Evolutionary conservation across 1,140 invertebrate species (phyloP), one percentile per base, ranked within the genome.

Genomic region (Adelges cooleyi): DNA sequence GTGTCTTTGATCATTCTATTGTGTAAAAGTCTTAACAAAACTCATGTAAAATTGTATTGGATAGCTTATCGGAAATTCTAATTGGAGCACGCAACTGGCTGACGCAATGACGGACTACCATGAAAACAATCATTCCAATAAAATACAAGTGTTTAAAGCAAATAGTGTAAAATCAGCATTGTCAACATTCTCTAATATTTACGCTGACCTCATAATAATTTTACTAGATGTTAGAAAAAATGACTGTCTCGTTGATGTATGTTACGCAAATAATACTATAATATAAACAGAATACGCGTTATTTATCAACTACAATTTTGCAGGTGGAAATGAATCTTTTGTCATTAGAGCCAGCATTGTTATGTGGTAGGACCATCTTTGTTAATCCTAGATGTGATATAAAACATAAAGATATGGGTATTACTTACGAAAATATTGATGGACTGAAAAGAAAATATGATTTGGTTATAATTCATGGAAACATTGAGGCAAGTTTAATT

Each of bases 311-410:
- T n/a, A n/a, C n/a, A n/a, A n/a, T n/a, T 42, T 11, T 62, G 2
- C 20, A 62, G 56, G 40, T n/a, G 27, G 56, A 62, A 48, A 13
- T 62, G 2, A 62, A 62, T 62, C 29, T 62, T 13, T 22, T 62
- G 44, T 22, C 42, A 1, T 3, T 62, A 8, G 56, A 62, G 29
- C 42, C 56, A 62, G 40, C 42, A 27, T 62, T 62, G 22, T 62
- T 62, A 33, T 62, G 56, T 29, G 56, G 56, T 5, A 62, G 56
- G 10, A 62, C 56, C 3, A 33, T 62, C 4, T 62, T 62, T 10
- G 56, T 62, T 22, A 62, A 62, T 29, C 56, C 56, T 13, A 62
- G 20, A 51, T 46, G 22, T 1, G 25, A 13, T 65, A 15, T 65
- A 3, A 66, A 65, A 1, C 49, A n/a, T 6, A 27, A 25, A 44